Percentiles rank a stretch among this genome's conserved stretches.
Conservation (phyloP, 2,113 vertebrate genomes). For the Tragelaphus imberbis region DNA sequence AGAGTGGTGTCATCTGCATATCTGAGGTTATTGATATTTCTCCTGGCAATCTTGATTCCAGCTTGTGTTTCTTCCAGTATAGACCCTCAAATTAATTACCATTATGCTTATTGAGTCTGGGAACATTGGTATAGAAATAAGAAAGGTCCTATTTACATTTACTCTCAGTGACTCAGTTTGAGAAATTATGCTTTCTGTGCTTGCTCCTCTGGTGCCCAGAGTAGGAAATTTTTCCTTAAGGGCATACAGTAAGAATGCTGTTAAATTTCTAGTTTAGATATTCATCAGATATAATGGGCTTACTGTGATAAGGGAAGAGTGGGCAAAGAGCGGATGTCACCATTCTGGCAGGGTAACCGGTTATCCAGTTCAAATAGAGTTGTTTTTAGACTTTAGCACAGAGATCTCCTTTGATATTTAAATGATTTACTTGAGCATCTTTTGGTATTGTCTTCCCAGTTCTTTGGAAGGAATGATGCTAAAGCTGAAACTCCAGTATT, state of each 20-base stretch:
- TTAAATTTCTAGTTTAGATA: neutral
- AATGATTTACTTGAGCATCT: neutral
- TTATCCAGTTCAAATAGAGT: neutral
- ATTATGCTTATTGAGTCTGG: neutral
- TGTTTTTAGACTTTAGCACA: neutral
- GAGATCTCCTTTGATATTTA: neutral
- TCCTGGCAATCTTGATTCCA: too few relatives aligned
- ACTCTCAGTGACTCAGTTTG: neutral
- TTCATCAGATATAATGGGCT: neutral
- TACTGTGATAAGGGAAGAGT: neutral
- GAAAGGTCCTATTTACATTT: neutral
- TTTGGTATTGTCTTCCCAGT: neutral
- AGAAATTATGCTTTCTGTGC: neutral
- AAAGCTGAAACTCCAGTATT: too few relatives aligned
- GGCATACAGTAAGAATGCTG: neutral
- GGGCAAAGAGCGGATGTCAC: neutral
- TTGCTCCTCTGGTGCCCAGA: neutral
- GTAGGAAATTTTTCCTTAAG: neutral
- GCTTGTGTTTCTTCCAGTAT: too few relatives aligned
- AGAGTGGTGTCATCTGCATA: too few relatives aligned
- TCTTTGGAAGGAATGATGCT: too few relatives aligned
- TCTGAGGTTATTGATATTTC: too few relatives aligned
- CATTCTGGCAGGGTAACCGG: neutral
- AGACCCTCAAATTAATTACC: neutral
- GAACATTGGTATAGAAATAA: neutral